Conservation (phyloP, 2,113 vertebrate species). For the Myotis davidii region DNA sequence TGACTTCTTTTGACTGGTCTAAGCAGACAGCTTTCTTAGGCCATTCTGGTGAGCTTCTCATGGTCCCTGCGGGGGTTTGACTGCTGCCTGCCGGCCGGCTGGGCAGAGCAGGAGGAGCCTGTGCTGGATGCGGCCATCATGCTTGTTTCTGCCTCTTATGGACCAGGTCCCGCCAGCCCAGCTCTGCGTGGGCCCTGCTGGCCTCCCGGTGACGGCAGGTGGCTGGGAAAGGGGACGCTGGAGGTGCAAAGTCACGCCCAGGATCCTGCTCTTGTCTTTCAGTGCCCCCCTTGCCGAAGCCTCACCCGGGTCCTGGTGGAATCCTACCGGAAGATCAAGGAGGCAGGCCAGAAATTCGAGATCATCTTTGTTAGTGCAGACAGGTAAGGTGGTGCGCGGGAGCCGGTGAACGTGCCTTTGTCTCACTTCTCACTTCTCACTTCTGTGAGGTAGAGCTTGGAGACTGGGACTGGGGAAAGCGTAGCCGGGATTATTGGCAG, state of each 20-base stretch:
- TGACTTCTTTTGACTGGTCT: background rate
- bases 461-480: background rate
- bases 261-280: constrained; percentile 60
- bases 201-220: background rate
- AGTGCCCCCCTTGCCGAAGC: constrained; percentile 98
- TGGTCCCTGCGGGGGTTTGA: background rate
- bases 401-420: background rate
- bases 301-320: constrained; percentile 96
- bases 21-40: background rate
- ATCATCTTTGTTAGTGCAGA: constrained; percentile 98
- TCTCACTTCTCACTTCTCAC: background rate
- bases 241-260: rapidly evolving
- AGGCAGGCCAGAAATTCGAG: constrained; percentile 97
- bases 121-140: no score
- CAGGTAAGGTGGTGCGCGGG: constrained; percentile 85
- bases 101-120: rapidly evolving
- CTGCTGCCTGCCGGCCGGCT: rapidly evolving
- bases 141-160: background rate
- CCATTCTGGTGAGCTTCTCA: background rate
- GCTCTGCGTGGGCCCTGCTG: background rate
- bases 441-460: background rate
- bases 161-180: background rate
- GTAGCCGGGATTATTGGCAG: background rate
- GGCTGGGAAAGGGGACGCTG: background rate
- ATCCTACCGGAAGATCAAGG: constrained; percentile 95